Conservation (phyloP, 2,888 invertebrate species). For the Cryptophagus acutangulus region DNA sequence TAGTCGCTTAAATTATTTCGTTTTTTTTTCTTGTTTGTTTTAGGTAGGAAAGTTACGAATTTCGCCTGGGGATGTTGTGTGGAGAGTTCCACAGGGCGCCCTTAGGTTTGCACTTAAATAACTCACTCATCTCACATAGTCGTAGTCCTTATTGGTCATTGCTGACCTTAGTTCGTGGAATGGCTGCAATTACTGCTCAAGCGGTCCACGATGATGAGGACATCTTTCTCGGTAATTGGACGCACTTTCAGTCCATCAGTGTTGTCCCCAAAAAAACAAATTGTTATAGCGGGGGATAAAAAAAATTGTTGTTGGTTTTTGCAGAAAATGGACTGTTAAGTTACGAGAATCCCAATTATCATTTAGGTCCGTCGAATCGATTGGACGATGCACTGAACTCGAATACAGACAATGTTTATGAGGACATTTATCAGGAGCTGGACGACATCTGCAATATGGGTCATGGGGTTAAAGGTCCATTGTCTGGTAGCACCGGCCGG, state of each 20-base stretch:
- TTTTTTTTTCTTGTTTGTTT: slow-evolving; percentile 31
- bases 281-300: too few species aligned
- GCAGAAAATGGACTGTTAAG: slow-evolving; percentile 86
- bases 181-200: slow-evolving; percentile 54
- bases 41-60: slow-evolving; percentile 44
- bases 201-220: slow-evolving; percentile 56
- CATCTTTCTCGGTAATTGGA: slow-evolving; percentile 63
- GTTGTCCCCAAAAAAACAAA: too few species aligned
- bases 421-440: slow-evolving; percentile 65
- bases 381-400: slow-evolving; percentile 72
- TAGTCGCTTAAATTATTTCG: not conserved
- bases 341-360: slow-evolving; percentile 90
- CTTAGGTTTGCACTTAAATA: slow-evolving; percentile 47
- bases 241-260: too few species aligned
- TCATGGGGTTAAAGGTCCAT: slow-evolving; percentile 48
- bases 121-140: slow-evolving; percentile 44
- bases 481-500: slow-evolving; percentile 43
- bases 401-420: slow-evolving; percentile 59
- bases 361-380: slow-evolving; percentile 65
- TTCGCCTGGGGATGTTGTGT: slow-evolving; percentile 51
- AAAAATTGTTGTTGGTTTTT: slow-evolving; percentile 34
- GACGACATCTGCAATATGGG: slow-evolving; percentile 56
- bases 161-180: slow-evolving; percentile 57
- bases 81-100: slow-evolving; percentile 51
- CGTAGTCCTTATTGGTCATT: slow-evolving; percentile 56